Evolutionary conservation across 2,888 invertebrate species (phyloP), one percentile per base, ranked within the genome.

Genomic region (Hartigia nigra): DNA sequence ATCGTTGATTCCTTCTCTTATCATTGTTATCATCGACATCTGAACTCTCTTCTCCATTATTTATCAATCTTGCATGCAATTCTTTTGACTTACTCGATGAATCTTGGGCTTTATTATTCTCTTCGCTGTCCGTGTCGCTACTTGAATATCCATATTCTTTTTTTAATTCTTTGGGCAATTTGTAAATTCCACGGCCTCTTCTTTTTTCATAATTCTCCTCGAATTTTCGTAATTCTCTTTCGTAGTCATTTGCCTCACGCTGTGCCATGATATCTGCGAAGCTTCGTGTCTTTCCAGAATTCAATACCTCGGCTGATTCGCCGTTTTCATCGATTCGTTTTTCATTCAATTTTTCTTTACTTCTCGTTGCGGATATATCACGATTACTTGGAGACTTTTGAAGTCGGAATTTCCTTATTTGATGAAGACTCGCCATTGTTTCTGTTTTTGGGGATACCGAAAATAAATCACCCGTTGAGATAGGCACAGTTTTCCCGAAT

Each of bases 361-460:
- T 37, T 37, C 69, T 76, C 76, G 36, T 74, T 39, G 3, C 36
- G 31, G 82, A 82, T 72, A 78, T 84, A 55, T 80, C 82, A 37
- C 79, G 82, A 69, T 81, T 84, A 70, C 84, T 74, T 37, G 79
- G 55, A 35, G 87, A 84, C 82, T 87, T 90, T 79, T 86, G 87
- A 14, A 89, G 84, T 23, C 88, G 86, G 37, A 89, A 89, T 79
- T 87, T 88, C 79, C 87, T 82, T 39, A 88, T 79, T 78, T 88
- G 86, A n/a, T 89, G 86, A 32, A 89, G 82, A 79, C 85, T 89
- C 35, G 86, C 77, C 86, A 88, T 88, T 35, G 88, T 88, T 79
- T 90, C 90, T 4, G 88, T 86, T 76, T 84, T 83, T 12, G 78
- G 79, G 31, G 77, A 69, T 34, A 69, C 14, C 4, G 77, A 34